Evolutionary conservation across 2,797 vertebrate genomes (phyloP).

Genomic region (Enteromius mattozi): DNA sequence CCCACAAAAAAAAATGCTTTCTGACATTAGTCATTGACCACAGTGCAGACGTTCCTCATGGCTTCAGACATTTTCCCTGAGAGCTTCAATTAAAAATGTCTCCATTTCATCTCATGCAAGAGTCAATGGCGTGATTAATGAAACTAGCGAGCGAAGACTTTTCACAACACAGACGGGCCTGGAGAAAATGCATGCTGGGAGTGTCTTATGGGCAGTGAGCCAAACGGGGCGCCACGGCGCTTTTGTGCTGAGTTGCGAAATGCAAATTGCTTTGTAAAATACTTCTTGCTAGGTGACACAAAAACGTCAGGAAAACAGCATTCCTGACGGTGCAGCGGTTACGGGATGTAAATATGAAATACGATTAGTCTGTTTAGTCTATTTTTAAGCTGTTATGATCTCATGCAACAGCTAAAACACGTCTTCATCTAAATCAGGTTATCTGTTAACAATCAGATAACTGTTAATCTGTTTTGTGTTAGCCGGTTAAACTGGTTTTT

Average conservation of each 20-base stretch:
- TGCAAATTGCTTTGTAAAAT: conserved; percentile 35
- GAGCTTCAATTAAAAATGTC: neutral
- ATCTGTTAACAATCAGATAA: neutral
- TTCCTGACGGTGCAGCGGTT: neutral
- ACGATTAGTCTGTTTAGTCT: neutral
- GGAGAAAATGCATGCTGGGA: conserved; percentile 18
- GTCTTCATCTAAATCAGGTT: neutral
- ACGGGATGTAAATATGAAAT: neutral
- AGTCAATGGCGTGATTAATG: conserved; percentile 1
- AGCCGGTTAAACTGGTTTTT: neutral
- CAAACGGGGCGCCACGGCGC: neutral
- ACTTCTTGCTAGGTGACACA: conserved; percentile 22
- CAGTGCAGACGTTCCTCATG: neutral
- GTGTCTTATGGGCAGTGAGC: conserved; percentile 17
- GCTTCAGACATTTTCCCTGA: neutral
- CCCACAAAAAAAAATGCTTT: neutral
- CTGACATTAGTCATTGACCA: neutral
- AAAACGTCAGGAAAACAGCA: conserved; percentile 33
- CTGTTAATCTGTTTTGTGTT: neutral
- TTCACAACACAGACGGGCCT: conserved; percentile 10
- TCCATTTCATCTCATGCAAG: conserved; percentile 3
- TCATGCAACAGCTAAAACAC: neutral
- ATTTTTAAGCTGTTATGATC: conserved; percentile 1
- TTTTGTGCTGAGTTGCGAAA: conserved; percentile 42
- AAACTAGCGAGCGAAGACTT: neutral